Evolutionary conservation across 2,888 invertebrate genomes (phyloP), one percentile per base, ranked within the genome.

Genomic region (Ptychoptera albimana): DNA sequence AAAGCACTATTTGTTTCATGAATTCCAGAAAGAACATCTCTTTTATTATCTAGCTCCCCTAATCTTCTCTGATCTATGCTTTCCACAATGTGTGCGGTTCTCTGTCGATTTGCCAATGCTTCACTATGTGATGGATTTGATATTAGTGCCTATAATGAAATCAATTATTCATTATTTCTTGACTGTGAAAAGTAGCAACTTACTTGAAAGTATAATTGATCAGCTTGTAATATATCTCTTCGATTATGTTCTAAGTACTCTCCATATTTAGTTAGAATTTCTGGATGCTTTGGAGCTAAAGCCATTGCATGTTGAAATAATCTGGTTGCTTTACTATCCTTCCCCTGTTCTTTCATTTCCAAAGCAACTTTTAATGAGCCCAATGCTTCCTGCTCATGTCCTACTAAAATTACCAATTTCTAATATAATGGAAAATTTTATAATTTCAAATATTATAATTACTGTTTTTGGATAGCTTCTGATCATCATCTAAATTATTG

Each of bases 301-400:
- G 88, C 86, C 46, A 87, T 75, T 0, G 94, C 94, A 66, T 96
- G 94, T 64, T 91, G 80, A 57, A 88, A 85, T 30, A 91, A 63
- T 60, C 85, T 84, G 34, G 81, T 67, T 1, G 93, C 92, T 65
- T 91, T 92, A 44, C 85, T 83, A 43, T 75, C 67, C 60, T 91
- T 93, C 5, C 89, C 89, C 35, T 75, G 68, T 43, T 74, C 71
- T 57, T 82, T 81, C 79, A 92, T 86, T 51, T 88, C 87, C 50
- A 86, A 60, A 0, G 92, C 93, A 39, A 89, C 76, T 51, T 84
- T 80, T 44, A 93, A 61, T 0, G 89, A 83, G 35, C 81, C 79
- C n/a, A 87, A 69, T 0, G 92, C 89, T 68, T 94, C 93, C 23
- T 60, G 60, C 8, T 59, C 52, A 44, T 63, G 61, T 23, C 15